Evolutionary conservation across 2,888 invertebrate species (phyloP).

Genomic region (Gandaritis pyraliata): DNA sequence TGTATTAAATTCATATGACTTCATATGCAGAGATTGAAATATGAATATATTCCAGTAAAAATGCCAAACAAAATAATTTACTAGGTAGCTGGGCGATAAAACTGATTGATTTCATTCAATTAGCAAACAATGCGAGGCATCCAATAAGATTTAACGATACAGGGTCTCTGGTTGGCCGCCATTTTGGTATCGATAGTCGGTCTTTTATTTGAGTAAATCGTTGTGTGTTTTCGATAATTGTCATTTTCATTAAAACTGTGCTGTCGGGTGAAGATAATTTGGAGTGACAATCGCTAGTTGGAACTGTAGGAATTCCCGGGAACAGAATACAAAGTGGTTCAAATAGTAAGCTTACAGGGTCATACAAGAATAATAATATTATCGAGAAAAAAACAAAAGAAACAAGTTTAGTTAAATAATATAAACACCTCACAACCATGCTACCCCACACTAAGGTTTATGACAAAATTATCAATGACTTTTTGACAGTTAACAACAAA

Average conservation of each 20-base stretch:
- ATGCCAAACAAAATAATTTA: conserved; percentile 33
- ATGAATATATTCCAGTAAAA: conserved; percentile 21
- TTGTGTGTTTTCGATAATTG: conserved; percentile 61
- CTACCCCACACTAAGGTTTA: too few species aligned
- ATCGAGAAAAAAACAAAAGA: too few species aligned
- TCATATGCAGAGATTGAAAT: conserved; percentile 11
- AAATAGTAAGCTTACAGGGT: neutral
- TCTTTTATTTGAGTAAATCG: conserved; percentile 63
- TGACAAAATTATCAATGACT: too few species aligned
- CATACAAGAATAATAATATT: too few species aligned
- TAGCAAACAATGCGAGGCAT: conserved; percentile 56
- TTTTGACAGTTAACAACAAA: too few species aligned
- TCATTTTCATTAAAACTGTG: conserved; percentile 54
- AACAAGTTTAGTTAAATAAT: too few species aligned
- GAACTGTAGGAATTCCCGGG: neutral
- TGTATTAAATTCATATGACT: neutral
- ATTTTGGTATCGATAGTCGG: conserved; percentile 51
- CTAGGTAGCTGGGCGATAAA: conserved; percentile 39
- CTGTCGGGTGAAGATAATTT: conserved; percentile 25
- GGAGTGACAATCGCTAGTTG: conserved; percentile 1
- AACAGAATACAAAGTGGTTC: neutral
- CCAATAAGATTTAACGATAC: conserved; percentile 61
- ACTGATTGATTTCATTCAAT: conserved; percentile 58
- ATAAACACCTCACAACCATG: too few species aligned
- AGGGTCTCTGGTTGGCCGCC: conserved; percentile 54